Percentiles rank a stretch among this genome's conserved stretches.
These are phyloP conservation scores for Stegodyphus dumicola DNA, from an alignment of 1,140 invertebrate species.

Conservation along the genomic window DNA sequence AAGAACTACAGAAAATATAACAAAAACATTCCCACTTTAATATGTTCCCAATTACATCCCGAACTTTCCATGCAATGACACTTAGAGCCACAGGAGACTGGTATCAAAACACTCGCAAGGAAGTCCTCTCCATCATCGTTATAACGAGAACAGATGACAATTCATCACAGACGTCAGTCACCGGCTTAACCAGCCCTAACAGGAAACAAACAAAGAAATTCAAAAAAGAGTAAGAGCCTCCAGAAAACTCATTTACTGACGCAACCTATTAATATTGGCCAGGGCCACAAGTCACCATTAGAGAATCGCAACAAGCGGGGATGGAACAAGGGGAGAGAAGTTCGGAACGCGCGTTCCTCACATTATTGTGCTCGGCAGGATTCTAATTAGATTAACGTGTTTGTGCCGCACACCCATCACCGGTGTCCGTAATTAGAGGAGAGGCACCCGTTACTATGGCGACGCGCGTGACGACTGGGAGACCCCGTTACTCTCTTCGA, in stretches of 20 bases:
- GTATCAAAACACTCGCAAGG: too few species aligned
- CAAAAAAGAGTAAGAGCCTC: too few species aligned
- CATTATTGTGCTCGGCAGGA: slow-evolving; percentile 53
- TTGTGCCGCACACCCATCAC: slow-evolving; percentile 43
- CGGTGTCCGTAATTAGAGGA: slow-evolving; percentile 51
- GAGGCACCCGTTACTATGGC: slow-evolving; percentile 25
- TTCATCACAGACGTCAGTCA: too few species aligned
- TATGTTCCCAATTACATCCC: too few species aligned
- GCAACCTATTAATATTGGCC: slow-evolving; percentile 51
- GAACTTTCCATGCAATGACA: too few species aligned
- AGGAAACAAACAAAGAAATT: too few species aligned
- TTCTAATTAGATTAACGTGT: slow-evolving; percentile 58
- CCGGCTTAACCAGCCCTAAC: too few species aligned
- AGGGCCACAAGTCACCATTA: slow-evolving; percentile 39
- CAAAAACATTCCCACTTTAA: too few species aligned
- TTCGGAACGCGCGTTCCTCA: background rate
- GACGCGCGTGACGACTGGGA: slow-evolving; percentile 21
- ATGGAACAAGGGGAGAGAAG: background rate
- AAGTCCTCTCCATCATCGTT: too few species aligned
- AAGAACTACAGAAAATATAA: too few species aligned
- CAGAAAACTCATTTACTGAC: slow-evolving; percentile 30
- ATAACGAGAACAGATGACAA: too few species aligned
- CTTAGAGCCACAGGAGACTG: too few species aligned
- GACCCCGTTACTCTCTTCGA: slow-evolving; percentile 19
- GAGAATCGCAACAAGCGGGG: slow-evolving; percentile 12